These are phyloP conservation scores for Scylla paramamosain DNA, from an alignment of 1,140 invertebrate species.

Conservation along the genomic window DNA sequence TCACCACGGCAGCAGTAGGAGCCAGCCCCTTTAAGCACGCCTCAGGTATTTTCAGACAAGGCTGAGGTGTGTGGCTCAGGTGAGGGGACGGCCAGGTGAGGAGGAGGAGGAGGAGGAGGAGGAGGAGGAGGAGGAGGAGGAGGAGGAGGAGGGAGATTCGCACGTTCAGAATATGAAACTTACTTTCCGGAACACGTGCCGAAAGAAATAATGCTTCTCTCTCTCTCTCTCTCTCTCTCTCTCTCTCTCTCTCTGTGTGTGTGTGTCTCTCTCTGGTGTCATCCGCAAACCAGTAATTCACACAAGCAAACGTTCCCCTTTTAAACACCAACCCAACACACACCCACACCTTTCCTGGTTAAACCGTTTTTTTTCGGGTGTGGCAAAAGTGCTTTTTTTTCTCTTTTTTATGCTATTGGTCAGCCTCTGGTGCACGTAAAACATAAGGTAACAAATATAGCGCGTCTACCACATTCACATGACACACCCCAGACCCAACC, in stretches of 20 bases:
- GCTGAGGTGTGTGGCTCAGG: not conserved
- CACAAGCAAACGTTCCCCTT: not conserved
- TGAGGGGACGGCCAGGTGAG: not conserved
- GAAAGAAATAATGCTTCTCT: not conserved
- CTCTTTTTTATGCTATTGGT: no score
- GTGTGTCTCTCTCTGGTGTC: not conserved
- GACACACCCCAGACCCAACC: no score
- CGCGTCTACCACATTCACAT: no score
- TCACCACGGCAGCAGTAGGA: not conserved
- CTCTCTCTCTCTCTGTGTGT: no score
- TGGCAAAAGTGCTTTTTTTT: no score
- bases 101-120: constrained; percentile 29
- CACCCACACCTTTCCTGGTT: no score
- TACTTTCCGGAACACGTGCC: not conserved
- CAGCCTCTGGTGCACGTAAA: no score
- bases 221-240: no score
- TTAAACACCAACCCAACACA: not conserved
- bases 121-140: constrained; percentile 38
- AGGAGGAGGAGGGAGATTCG: constrained; percentile 9
- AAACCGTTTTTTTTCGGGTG: no score
- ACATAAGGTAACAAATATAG: no score
- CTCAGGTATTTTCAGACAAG: not conserved
- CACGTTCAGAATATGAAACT: constrained; percentile 11
- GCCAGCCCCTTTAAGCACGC: not conserved
- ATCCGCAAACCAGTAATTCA: not conserved